These are phyloP conservation scores for Ramphastos sulfuratus DNA, from an alignment of 2,113 vertebrate species.

Conservation along the genomic window DNA sequence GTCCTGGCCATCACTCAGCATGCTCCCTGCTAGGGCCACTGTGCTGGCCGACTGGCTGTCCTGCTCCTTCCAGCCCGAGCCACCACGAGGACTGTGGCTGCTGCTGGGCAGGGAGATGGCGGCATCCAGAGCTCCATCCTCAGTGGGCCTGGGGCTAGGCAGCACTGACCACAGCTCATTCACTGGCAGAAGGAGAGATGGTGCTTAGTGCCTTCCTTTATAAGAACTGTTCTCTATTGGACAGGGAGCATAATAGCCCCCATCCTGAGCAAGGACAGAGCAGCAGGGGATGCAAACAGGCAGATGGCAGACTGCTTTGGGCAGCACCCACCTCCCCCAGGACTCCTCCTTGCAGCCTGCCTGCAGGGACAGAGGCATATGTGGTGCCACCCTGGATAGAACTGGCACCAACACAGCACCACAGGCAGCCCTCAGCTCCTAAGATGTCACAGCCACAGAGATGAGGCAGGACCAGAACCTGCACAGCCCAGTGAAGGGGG, in stretches of 20 bases:
- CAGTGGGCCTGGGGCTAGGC: constrained; percentile 58
- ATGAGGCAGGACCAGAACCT: not conserved
- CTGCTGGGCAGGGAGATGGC: constrained; percentile 69
- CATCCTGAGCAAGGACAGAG: not conserved
- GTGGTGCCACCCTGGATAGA: not conserved
- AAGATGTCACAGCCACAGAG: not conserved
- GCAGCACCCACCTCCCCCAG: not conserved
- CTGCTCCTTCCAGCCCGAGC: not conserved
- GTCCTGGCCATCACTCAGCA: constrained; percentile 60
- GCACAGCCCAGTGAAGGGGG: accelerated
- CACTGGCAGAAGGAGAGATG: constrained; percentile 71
- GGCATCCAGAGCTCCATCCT: constrained; percentile 71
- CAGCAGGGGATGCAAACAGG: not conserved
- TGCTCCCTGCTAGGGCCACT: constrained; percentile 60
- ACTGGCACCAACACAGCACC: not conserved
- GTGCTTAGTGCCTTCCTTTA: not conserved
- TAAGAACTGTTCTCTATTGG: accelerated
- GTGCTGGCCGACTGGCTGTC: constrained; percentile 63
- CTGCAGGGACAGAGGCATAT: not conserved
- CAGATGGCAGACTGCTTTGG: not conserved
- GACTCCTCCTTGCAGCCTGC: not conserved
- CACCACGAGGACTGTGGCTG: constrained; percentile 22
- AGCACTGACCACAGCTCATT: constrained; percentile 83
- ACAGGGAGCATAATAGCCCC: not conserved
- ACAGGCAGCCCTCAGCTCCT: no score